A percentile compares a stretch with the other conserved stretches of the same genome.
These are phyloP conservation scores for Platyrinchus mystaceus DNA, from an alignment of 2,797 vertebrate genomes.

Conservation along the genomic window DNA sequence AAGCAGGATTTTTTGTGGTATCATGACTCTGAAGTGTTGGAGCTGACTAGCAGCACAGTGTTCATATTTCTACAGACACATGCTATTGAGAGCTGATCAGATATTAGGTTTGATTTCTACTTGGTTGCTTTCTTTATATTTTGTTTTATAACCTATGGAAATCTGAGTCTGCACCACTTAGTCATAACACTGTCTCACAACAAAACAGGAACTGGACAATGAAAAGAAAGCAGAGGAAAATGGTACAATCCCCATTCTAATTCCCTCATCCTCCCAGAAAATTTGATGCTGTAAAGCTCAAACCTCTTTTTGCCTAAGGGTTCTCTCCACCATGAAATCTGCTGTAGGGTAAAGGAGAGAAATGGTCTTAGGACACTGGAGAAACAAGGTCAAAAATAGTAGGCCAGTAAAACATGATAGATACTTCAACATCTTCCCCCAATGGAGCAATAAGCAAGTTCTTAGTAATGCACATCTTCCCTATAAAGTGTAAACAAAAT, in stretches of 20 bases:
- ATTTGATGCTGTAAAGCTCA: not conserved
- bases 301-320: not conserved
- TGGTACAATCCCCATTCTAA: not conserved
- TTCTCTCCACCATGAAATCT: not conserved
- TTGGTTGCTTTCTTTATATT: not conserved
- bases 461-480: not conserved
- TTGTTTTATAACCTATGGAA: not conserved
- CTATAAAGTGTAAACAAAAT: not conserved
- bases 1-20: not conserved
- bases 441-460: not conserved
- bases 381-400: not conserved
- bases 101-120: not conserved
- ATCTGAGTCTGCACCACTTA: not conserved
- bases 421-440: not conserved
- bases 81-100: not conserved
- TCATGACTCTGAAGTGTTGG: not conserved
- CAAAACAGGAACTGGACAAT: not conserved
- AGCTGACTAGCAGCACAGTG: not conserved
- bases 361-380: not conserved
- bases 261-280: not conserved
- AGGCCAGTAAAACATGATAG: fast-evolving
- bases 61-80: not conserved
- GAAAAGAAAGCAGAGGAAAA: not conserved
- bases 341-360: not conserved
- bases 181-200: not conserved